Conservation (phyloP, 2,888 invertebrate species). For the Apomyelois bistriatella region DNA sequence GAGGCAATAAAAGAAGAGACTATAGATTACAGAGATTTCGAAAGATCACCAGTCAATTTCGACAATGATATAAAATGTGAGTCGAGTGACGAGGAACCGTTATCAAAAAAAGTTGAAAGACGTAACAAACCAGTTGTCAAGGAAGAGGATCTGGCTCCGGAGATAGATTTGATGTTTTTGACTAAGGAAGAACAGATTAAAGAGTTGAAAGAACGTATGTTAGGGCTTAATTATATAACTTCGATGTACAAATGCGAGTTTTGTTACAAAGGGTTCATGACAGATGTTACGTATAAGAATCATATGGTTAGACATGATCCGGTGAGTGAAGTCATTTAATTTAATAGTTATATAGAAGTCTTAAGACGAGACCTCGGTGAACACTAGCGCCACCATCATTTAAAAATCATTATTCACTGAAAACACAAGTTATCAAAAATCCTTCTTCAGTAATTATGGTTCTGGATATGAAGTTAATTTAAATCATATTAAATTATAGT, state of each 20-base stretch:
- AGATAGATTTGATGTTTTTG: constrained; percentile 39
- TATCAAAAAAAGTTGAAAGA: constrained; percentile 24
- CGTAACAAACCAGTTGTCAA: constrained; percentile 11
- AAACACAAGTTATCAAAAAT: no score
- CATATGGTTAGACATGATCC: constrained; percentile 58
- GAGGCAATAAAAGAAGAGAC: constrained; percentile 9
- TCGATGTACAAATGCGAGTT: constrained; percentile 55
- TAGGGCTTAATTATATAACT: constrained; percentile 46
- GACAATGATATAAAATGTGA: constrained; percentile 12
- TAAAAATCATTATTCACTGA: no score
- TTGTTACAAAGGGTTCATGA: constrained; percentile 62
- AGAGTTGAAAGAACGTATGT: constrained; percentile 45
- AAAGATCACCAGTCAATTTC: no score
- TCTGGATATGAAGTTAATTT: no score
- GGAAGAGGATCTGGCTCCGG: constrained; percentile 17
- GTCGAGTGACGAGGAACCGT: constrained; percentile 27
- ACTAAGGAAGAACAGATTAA: constrained; percentile 49
- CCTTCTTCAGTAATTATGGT: no score
- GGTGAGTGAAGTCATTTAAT: constrained; percentile 33
- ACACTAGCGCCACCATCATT: no score
- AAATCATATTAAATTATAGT: no score
- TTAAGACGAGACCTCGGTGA: no score
- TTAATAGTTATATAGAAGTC: no score
- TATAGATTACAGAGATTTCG: not conserved
- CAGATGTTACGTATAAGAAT: constrained; percentile 48